These are phyloP conservation scores for Xenopus laevis DNA, from an alignment of 2,113 vertebrate genomes.

Conservation along the genomic window DNA sequence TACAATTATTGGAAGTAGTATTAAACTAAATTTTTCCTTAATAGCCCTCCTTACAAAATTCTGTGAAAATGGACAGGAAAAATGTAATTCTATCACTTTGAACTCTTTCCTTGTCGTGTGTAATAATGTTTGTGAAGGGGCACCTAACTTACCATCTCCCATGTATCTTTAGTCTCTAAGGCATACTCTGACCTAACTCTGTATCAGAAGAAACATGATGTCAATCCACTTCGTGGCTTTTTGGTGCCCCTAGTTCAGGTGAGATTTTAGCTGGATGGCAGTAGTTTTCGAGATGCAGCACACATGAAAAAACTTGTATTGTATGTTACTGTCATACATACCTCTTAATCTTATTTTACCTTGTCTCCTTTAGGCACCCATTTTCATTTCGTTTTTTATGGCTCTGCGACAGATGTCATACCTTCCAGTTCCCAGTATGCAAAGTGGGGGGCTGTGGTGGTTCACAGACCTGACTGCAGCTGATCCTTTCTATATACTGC, in stretches of 20 bases:
- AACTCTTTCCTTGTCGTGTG: too few relatives aligned
- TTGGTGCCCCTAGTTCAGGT: constrained; percentile 81
- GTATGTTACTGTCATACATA: too few relatives aligned
- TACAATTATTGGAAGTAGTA: too few relatives aligned
- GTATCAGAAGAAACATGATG: constrained; percentile 79
- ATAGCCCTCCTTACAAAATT: too few relatives aligned
- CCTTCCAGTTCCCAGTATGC: constrained; percentile 81
- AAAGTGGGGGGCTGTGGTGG: constrained; percentile 78
- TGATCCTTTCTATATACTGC: constrained; percentile 78
- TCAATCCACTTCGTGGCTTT: constrained; percentile 75
- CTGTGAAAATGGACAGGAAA: too few relatives aligned
- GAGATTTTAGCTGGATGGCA: constrained; percentile 28
- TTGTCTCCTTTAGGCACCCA: constrained; percentile 63
- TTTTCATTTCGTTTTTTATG: constrained; percentile 90
- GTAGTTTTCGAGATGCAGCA: too few relatives aligned
- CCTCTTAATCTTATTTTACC: too few relatives aligned
- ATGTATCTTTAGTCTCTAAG: constrained; percentile 64
- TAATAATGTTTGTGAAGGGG: too few relatives aligned
- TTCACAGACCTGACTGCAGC: constrained; percentile 73
- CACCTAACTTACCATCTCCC: not conserved
- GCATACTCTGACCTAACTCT: constrained; percentile 69
- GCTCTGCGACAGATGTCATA: constrained; percentile 83
- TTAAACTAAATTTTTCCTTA: too few relatives aligned
- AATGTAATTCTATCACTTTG: too few relatives aligned
- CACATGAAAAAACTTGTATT: too few relatives aligned